phyloP scores from a whole-genome alignment of 2,888 invertebrate genomes.

The Latrodectus elegans region DNA sequence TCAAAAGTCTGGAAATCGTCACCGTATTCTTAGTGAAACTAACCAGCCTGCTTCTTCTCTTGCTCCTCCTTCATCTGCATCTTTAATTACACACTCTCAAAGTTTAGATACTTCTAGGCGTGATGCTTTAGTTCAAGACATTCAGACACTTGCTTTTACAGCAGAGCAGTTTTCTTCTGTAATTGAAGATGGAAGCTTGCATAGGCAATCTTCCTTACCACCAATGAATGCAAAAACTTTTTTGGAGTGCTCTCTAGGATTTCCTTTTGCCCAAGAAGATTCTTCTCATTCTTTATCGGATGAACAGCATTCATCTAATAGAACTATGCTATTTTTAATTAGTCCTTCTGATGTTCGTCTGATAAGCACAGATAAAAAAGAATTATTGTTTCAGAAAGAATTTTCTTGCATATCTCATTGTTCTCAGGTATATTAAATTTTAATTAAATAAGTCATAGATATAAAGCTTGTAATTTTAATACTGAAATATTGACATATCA shows the following conservation, averaged over 20 bases:
- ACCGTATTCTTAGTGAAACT: conserved; percentile 45
- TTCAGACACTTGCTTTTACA: conserved; percentile 63
- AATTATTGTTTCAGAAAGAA: conserved; percentile 88
- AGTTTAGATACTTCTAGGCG: conserved; percentile 68
- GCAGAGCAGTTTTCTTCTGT: conserved; percentile 64
- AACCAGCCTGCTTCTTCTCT: conserved; percentile 19
- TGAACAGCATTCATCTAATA: conserved; percentile 76
- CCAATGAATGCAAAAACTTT: conserved; percentile 64
- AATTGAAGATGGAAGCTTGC: conserved; percentile 59
- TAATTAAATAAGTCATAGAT: not conserved
- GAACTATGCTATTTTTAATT: conserved; percentile 94
- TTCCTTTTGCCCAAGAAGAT: conserved; percentile 48
- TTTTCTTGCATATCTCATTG: conserved; percentile 92
- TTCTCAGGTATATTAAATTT: conserved; percentile 79
- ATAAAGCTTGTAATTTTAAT: too few species aligned
- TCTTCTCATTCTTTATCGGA: conserved; percentile 51
- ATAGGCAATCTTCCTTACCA: conserved; percentile 63
- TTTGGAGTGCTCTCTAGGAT: conserved; percentile 55
- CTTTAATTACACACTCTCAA: conserved; percentile 71
- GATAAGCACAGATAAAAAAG: conserved; percentile 94
- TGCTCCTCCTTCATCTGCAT: conserved; percentile 54
- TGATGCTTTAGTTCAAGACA: conserved; percentile 67
- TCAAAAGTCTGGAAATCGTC: conserved; percentile 25
- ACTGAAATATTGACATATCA: too few species aligned
- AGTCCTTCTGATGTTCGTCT: conserved; percentile 89